phyloP scores from a whole-genome alignment of 35 echinoderm and acorn worm genomes.

The Patiria miniata region DNA sequence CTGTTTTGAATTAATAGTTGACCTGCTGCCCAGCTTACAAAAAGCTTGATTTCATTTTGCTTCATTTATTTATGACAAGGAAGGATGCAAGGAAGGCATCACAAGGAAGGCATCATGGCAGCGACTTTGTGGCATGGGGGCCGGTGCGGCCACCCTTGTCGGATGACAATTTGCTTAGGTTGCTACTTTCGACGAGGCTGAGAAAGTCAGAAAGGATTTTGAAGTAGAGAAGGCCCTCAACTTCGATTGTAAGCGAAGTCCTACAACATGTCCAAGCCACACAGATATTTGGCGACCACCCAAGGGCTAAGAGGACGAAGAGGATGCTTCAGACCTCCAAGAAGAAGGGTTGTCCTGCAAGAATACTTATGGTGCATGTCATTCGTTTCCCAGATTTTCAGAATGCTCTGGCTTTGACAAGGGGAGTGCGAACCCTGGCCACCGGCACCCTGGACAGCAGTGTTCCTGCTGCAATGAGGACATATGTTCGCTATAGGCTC shows the following conservation, averaged over 20 bases:
- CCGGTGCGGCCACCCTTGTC: neutral
- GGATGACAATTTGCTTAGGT: neutral
- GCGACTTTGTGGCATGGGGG: neutral
- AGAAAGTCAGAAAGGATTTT: neutral
- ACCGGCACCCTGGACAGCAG: no score
- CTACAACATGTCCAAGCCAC: no score
- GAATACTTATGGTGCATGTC: neutral
- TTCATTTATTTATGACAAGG: no score
- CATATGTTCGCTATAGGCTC: no score
- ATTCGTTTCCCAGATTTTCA: neutral
- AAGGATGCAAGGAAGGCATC: neutral
- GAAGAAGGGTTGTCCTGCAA: neutral
- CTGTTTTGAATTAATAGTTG: no score
- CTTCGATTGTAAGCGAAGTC: neutral
- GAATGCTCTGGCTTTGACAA: no score
- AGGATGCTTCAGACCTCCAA: neutral
- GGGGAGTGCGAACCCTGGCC: no score
- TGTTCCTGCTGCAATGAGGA: no score
- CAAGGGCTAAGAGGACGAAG: neutral
- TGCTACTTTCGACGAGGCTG: neutral
- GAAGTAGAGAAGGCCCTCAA: neutral
- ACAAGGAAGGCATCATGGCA: neutral
- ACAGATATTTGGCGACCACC: neutral
- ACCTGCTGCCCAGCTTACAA: no score
- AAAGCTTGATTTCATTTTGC: no score